phyloP scores from a whole-genome alignment of 2,888 invertebrate genomes.

The Torymus aiolomorphi region DNA sequence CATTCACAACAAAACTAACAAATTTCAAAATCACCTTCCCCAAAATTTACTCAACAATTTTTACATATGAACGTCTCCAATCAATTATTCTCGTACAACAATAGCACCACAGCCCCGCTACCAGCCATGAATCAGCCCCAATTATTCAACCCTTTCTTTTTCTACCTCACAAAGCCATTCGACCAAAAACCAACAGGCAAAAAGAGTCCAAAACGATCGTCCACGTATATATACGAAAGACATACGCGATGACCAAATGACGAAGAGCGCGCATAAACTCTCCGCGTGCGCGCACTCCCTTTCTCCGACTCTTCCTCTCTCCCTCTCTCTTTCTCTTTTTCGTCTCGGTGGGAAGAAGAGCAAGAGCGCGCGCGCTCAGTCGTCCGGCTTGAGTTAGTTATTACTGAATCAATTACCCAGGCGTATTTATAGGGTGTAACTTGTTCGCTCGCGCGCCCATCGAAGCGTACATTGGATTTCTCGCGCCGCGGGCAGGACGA shows the following conservation, averaged over 20 bases:
- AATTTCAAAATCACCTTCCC: too few relatives aligned
- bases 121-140: too few relatives aligned
- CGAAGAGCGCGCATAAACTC: constrained; percentile 44
- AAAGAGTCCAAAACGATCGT: background rate
- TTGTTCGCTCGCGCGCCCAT: constrained; percentile 61
- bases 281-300: background rate
- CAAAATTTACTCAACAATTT: too few relatives aligned
- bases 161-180: constrained; percentile 10
- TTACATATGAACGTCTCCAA: too few relatives aligned
- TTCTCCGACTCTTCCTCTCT: background rate
- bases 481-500: constrained; percentile 22
- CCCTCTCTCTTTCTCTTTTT: background rate
- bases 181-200: constrained; percentile 34
- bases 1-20: too few relatives aligned
- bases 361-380: constrained; percentile 52
- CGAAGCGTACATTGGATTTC: constrained; percentile 50
- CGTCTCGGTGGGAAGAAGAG: constrained; percentile 32
- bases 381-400: constrained; percentile 71
- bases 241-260: constrained; percentile 41
- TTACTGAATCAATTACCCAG: constrained; percentile 74
- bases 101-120: too few relatives aligned
- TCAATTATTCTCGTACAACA: too few relatives aligned
- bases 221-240: background rate
- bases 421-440: constrained; percentile 73
- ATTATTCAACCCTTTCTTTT: background rate